phyloP scores from a whole-genome alignment of 2,797 vertebrate genomes.

The Pyrocephalus nanus region DNA sequence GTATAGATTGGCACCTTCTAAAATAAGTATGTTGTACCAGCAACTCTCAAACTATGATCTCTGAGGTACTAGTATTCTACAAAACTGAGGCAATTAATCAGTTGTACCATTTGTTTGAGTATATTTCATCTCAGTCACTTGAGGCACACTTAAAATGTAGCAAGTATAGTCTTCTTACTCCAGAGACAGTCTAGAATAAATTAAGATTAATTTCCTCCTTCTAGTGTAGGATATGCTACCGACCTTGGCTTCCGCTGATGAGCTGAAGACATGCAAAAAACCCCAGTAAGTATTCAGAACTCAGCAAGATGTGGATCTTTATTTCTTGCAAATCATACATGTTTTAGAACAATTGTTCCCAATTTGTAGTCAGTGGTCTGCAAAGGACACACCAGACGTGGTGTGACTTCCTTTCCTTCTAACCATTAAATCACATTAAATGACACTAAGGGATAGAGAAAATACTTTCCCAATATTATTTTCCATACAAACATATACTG shows the following conservation, averaged over 20 bases:
- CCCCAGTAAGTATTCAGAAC: neutral
- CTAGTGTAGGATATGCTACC: neutral
- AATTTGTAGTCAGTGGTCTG: neutral
- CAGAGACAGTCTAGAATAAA: neutral
- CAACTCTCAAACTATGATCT: neutral
- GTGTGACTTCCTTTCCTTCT: neutral
- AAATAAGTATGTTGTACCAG: neutral
- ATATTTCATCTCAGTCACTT: neutral
- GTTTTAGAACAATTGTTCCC: neutral
- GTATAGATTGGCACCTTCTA: neutral
- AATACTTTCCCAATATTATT: neutral
- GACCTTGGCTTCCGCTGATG: neutral
- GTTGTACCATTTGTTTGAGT: neutral
- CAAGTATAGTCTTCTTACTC: neutral
- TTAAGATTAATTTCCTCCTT: neutral
- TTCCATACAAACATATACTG: neutral
- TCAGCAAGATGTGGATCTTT: neutral
- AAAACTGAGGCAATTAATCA: neutral
- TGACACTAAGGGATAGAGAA: neutral
- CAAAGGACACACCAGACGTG: neutral
- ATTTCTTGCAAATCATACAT: neutral
- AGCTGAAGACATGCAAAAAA: neutral
- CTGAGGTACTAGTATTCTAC: neutral
- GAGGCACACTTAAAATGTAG: neutral
- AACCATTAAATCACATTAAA: neutral